Evolutionary conservation across 2,888 invertebrate genomes (phyloP).

Genomic region (Lypha dubia): DNA sequence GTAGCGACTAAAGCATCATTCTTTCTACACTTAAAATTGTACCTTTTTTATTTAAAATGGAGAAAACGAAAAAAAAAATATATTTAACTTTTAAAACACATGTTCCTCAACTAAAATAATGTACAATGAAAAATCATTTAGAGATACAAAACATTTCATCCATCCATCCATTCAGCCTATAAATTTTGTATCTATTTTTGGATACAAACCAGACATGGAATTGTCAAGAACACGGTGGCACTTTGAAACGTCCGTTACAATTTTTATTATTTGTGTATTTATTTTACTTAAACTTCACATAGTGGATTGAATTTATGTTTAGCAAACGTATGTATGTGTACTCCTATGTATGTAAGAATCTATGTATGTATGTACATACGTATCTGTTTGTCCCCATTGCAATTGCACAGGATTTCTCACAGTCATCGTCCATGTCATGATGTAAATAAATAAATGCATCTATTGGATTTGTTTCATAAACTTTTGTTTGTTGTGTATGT

Average conservation of each 20-base stretch:
- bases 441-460: conserved; percentile 37
- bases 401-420: conserved; percentile 62
- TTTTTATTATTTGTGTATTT: conserved; percentile 24
- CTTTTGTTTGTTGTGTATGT: no score
- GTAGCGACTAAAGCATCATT: conserved; percentile 1
- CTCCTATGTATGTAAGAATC: no score
- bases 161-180: conserved; percentile 24
- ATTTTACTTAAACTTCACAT: conserved; percentile 44
- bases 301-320: not conserved
- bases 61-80: not conserved
- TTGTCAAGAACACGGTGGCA: conserved; percentile 63
- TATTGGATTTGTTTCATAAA: conserved; percentile 5
- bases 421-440: conserved; percentile 59
- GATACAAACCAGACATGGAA: conserved; percentile 54
- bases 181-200: conserved; percentile 59
- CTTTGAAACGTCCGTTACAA: conserved; percentile 62
- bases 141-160: conserved; percentile 4
- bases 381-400: conserved; percentile 50
- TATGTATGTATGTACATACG: not conserved
- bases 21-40: not conserved
- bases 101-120: conserved; percentile 36
- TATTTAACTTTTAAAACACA: conserved; percentile 51
- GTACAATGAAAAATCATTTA: conserved; percentile 21
- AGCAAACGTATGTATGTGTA: not conserved
- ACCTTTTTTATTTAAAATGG: not conserved